phyloP scores from a whole-genome alignment of 2,113 vertebrate species.

The Heterochromis multidens region DNA sequence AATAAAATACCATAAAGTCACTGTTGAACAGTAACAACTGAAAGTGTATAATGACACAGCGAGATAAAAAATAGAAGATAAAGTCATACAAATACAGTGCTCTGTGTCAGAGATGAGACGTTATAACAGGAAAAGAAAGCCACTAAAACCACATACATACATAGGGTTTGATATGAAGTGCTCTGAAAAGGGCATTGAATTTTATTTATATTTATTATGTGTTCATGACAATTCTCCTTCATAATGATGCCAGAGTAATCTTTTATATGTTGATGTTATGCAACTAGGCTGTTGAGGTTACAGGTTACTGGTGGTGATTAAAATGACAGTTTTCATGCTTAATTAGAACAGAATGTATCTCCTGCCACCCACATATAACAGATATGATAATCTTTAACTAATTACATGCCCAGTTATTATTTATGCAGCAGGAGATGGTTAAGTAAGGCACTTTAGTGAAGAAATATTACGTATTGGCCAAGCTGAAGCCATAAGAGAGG shows the following conservation, averaged over 20 bases:
- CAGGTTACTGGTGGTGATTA: conserved; percentile 1
- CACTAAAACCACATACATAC: background rate
- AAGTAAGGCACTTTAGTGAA: background rate
- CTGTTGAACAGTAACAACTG: background rate
- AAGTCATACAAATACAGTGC: background rate
- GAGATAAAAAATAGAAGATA: background rate
- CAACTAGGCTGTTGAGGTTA: background rate
- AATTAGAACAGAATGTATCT: background rate
- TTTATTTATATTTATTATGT: background rate
- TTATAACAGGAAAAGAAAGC: background rate
- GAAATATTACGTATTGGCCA: background rate
- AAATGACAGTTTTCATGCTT: background rate
- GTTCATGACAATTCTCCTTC: background rate
- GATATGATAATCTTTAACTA: background rate
- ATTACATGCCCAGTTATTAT: conserved; percentile 1
- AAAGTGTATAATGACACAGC: background rate
- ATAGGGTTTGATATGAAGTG: background rate
- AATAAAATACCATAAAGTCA: conserved; percentile 9
- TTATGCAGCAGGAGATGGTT: background rate
- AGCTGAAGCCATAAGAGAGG: background rate
- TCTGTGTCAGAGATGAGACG: background rate
- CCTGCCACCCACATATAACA: conserved; percentile 1
- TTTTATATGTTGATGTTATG: background rate
- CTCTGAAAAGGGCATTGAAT: background rate
- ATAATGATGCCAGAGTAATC: background rate